Evolutionary conservation across 2,113 vertebrate species (phyloP).

Genomic region (Camelus dromedarius): DNA sequence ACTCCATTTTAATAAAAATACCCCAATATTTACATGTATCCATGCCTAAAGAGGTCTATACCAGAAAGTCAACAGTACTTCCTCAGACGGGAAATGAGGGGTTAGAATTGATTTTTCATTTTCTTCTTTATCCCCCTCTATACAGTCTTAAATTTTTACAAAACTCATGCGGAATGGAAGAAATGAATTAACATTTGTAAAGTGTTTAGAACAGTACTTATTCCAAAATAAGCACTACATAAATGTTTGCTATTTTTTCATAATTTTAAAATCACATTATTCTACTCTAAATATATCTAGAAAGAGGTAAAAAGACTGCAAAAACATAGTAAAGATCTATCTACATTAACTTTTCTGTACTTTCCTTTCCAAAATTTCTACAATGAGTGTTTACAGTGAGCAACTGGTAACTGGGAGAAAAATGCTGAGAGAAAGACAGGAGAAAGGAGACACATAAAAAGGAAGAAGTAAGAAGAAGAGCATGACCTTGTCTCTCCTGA

Average conservation of each 20-base stretch:
- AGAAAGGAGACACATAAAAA: slow-evolving; percentile 1
- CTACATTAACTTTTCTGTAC: slow-evolving; percentile 37
- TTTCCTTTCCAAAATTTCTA: slow-evolving; percentile 34
- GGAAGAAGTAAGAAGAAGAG: slow-evolving; percentile 4
- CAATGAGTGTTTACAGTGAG: background rate
- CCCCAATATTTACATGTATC: background rate
- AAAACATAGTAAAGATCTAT: background rate
- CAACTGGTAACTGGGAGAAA: background rate
- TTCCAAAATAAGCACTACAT: slow-evolving; percentile 1
- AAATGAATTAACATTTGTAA: background rate
- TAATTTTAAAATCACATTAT: slow-evolving; percentile 24
- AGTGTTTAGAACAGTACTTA: slow-evolving; percentile 5
- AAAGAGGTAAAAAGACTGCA: background rate
- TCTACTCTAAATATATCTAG: slow-evolving; percentile 16
- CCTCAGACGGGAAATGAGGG: background rate
- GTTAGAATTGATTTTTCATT: background rate
- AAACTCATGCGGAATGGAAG: background rate
- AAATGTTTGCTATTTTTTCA: background rate
- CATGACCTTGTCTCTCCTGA: background rate
- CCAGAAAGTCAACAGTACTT: background rate
- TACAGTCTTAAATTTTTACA: background rate
- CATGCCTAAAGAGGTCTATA: background rate
- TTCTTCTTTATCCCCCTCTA: background rate
- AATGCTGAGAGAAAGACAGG: background rate
- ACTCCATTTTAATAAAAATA: slow-evolving; percentile 39